Conservation (phyloP, 2,797 vertebrate species). For the Leontocebus nigricollis region DNA sequence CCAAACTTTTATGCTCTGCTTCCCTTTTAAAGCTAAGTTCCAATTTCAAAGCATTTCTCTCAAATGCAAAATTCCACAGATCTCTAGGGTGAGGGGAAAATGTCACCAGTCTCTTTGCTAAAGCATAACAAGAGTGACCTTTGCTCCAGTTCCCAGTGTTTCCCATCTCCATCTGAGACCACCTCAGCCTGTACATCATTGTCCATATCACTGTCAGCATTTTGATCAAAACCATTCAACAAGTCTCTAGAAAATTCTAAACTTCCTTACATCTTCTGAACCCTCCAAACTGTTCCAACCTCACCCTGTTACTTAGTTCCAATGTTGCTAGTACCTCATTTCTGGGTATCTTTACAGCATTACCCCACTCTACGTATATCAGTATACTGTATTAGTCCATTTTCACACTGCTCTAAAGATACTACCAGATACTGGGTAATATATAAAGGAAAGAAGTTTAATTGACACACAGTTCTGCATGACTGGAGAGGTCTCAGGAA, state of each 20-base stretch:
- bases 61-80: background rate
- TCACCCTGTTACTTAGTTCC: background rate
- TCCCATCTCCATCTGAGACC: background rate
- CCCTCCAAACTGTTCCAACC: background rate
- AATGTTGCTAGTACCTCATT: background rate
- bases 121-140: background rate
- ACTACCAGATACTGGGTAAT: background rate
- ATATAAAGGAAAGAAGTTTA: background rate
- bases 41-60: background rate
- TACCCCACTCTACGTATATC: background rate
- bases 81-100: background rate
- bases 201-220: background rate
- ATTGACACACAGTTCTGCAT: background rate
- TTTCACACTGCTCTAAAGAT: background rate
- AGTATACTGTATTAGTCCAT: background rate
- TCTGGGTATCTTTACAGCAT: background rate
- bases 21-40: background rate
- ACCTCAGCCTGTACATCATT: background rate
- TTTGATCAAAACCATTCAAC: background rate
- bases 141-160: background rate
- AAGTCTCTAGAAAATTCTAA: background rate
- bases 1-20: background rate
- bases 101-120: background rate
- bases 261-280: background rate
- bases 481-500: background rate